Conservation (phyloP, 2,113 vertebrate genomes). For the Telmatochromis sp. region DNA sequence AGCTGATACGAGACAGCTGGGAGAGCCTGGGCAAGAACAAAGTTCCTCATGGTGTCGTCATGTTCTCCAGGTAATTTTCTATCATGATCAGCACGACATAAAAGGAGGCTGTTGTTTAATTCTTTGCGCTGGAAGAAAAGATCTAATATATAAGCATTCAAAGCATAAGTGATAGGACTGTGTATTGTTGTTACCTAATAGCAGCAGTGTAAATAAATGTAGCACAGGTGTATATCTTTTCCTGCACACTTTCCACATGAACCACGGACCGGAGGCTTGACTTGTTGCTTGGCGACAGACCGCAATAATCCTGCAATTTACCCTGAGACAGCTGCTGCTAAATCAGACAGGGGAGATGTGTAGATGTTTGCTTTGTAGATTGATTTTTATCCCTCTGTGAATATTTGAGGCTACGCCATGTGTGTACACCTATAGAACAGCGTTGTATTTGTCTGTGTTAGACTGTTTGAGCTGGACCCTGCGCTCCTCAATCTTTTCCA, state of each 20-base stretch:
- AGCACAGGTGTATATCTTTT: constrained; percentile 13
- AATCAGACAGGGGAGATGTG: constrained; percentile 25
- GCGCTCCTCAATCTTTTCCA: constrained; percentile 83
- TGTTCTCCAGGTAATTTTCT: constrained; percentile 82
- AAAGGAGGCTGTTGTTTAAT: not conserved
- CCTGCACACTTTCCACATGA: constrained; percentile 33
- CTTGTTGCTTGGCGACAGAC: constrained; percentile 77
- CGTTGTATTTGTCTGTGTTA: constrained; percentile 59
- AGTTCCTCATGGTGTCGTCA: constrained; percentile 82
- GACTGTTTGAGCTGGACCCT: constrained; percentile 90
- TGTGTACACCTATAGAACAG: constrained; percentile 5
- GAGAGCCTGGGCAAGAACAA: constrained; percentile 81
- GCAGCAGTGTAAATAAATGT: not conserved
- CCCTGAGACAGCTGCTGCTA: constrained; percentile 46
- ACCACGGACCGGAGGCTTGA: constrained; percentile 62
- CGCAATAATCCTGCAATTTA: constrained; percentile 62
- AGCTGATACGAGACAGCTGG: constrained; percentile 91
- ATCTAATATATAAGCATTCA: not conserved
- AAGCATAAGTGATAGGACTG: not conserved
- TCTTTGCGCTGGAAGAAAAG: not conserved
- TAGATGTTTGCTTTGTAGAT: not conserved
- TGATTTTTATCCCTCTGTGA: not conserved
- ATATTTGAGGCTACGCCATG: not conserved
- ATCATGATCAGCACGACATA: not conserved
- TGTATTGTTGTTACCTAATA: not conserved